Base-by-base conservation (phyloP, 1,140 invertebrate species). In the Drosophila tsacasi region DNA sequence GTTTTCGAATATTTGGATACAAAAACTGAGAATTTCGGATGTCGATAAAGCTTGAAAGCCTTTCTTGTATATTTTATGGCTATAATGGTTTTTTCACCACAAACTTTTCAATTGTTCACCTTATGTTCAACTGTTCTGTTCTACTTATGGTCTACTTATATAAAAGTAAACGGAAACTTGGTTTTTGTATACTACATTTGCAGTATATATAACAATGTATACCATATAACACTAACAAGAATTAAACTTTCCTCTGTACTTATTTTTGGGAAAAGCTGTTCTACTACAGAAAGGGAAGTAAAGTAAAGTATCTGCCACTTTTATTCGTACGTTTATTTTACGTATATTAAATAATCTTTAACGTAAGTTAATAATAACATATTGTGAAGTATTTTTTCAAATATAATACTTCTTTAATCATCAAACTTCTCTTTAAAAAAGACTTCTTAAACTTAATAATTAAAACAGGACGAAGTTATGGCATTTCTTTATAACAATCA, bases 321-420 rank as follows among this genome's bases (percentile, higher is more conserved):
- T 21, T 46, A 1, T 21, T 46, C 1, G 12, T 15, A 46, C 1
- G 2, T 21, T 46, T 46, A 15, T 23, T 46, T 21, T 1, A 13
- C 13, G 2, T 21, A 7, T 7, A 21, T 13, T 7, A 3, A 46
- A 7, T 30, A 1, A n/a, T 19, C 3, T 0, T 1, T 21, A 0
- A 52, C 13, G 5, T 32, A 32, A 13, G 0, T 10, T 25, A 27
- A n/a, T 8, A 12, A 9, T 12, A 0, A 8, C 0, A 7, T 7
- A 27, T 10, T 27, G 5, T 2, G 0, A 1, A 3, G 1, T 23
- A 23, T n/a, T 17, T 5, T n/a, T 10, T 0, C 5, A 9, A 2
- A 5, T 1, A 32, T 21, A 19, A 32, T 4, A 6, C 6, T 5
- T 1, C 0, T 2, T 3, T 10, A n/a, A 13, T 15, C 0, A 9